These are phyloP conservation scores for Cirrhinus molitorella DNA, from an alignment of 2,797 vertebrate genomes.

Conservation along the genomic window DNA sequence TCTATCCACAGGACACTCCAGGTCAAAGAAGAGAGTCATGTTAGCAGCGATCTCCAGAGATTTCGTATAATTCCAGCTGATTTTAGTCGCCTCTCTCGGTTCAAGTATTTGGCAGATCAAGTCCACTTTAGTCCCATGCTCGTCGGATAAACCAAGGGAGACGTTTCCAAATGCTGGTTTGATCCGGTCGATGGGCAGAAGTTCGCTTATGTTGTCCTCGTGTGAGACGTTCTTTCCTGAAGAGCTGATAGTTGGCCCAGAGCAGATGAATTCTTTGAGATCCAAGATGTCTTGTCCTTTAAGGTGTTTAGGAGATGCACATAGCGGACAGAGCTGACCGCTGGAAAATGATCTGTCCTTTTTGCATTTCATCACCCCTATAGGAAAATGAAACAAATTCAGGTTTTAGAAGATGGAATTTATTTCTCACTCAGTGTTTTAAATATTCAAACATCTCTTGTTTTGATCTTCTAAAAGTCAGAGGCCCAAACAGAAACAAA, in stretches of 20 bases:
- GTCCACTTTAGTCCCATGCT: conserved; percentile 86
- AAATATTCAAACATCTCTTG: not conserved
- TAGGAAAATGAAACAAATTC: conserved; percentile 46
- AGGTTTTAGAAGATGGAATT: not conserved
- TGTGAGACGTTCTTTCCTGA: conserved; percentile 68
- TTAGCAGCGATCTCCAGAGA: conserved; percentile 75
- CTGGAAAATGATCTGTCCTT: conserved; percentile 82
- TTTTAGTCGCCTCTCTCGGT: conserved; percentile 72
- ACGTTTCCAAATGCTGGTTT: conserved; percentile 79
- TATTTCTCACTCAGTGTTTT: not conserved
- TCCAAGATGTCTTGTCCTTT: conserved; percentile 79
- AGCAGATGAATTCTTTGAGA: conserved; percentile 79
- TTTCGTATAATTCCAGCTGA: conserved; percentile 78
- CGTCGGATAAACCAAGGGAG: conserved; percentile 86
- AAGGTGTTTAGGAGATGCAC: conserved; percentile 79
- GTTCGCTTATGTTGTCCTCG: conserved; percentile 70
- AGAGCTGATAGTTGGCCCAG: conserved; percentile 80
- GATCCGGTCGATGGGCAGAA: conserved; percentile 70
- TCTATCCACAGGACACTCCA: conserved; percentile 86
- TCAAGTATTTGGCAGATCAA: conserved; percentile 83
- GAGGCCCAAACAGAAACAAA: no score
- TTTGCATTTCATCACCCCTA: conserved; percentile 92
- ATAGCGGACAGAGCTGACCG: conserved; percentile 86
- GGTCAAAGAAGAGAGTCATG: conserved; percentile 80
- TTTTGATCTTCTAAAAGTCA: not conserved